Percentiles rank a stretch among this genome's conserved stretches.
phyloP scores from a whole-genome alignment of 1,140 invertebrate genomes.

The Heliconius hewitsoni region DNA sequence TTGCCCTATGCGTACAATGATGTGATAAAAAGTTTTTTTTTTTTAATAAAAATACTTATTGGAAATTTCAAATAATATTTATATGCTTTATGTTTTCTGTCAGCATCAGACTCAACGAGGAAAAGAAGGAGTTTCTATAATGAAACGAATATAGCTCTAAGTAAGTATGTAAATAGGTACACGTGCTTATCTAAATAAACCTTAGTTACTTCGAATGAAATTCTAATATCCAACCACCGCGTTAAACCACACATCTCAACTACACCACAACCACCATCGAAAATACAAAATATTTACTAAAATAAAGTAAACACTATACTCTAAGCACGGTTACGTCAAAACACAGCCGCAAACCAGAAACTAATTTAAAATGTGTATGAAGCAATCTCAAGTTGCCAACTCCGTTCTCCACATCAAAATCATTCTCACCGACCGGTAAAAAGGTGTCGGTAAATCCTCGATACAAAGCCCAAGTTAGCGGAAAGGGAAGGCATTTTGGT shows the following conservation, averaged over 20 bases:
- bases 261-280: background rate
- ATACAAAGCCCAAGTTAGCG: slow-evolving; percentile 54
- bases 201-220: too few relatives aligned
- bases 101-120: too few relatives aligned
- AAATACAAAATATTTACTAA: background rate
- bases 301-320: background rate
- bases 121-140: too few relatives aligned
- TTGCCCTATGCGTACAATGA: too few relatives aligned
- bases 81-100: too few relatives aligned
- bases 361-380: slow-evolving; percentile 13
- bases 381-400: slow-evolving; percentile 1
- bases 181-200: too few relatives aligned
- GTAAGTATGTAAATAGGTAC: too few relatives aligned
- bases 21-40: too few relatives aligned
- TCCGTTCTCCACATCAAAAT: slow-evolving; percentile 41
- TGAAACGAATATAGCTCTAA: too few relatives aligned
- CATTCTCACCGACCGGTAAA: slow-evolving; percentile 49
- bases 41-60: too few relatives aligned
- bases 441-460: slow-evolving; percentile 49
- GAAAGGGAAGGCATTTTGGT: slow-evolving; percentile 54
- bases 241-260: background rate
- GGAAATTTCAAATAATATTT: too few relatives aligned
- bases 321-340: slow-evolving; percentile 3
- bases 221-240: background rate
- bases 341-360: background rate